phyloP scores from a whole-genome alignment of 2,888 invertebrate species.

The Macaria notata region DNA sequence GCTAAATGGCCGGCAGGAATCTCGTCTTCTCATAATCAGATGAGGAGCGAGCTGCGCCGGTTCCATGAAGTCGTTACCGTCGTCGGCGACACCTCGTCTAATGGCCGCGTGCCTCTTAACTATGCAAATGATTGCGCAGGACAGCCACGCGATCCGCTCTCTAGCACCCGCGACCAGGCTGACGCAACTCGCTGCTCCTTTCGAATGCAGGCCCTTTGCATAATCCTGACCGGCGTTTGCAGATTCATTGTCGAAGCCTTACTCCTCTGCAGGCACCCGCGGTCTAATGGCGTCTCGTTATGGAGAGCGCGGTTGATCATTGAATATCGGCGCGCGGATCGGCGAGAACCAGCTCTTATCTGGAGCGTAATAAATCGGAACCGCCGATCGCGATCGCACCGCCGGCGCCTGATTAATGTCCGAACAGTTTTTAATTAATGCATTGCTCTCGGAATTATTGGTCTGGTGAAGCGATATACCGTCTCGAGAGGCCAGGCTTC shows the following conservation, averaged over 20 bases:
- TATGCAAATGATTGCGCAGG: slow-evolving; percentile 52
- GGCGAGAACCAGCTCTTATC: slow-evolving; percentile 57
- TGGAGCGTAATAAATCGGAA: slow-evolving; percentile 63
- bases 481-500: slow-evolving; percentile 39
- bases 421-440: slow-evolving; percentile 67
- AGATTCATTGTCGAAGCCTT: slow-evolving; percentile 3
- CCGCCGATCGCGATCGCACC: slow-evolving; percentile 55
- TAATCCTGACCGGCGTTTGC: slow-evolving; percentile 28
- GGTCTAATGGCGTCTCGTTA: slow-evolving; percentile 36
- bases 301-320: slow-evolving; percentile 39
- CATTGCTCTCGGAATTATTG: slow-evolving; percentile 46
- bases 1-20: slow-evolving; percentile 37
- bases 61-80: slow-evolving; percentile 58
- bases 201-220: slow-evolving; percentile 41
- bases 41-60: slow-evolving; percentile 21
- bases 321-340: slow-evolving; percentile 35
- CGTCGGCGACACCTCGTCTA: slow-evolving; percentile 57
- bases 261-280: background rate
- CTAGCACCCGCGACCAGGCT: slow-evolving; percentile 28
- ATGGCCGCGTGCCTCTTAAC: slow-evolving; percentile 49
- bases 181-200: slow-evolving; percentile 43
- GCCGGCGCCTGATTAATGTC: slow-evolving; percentile 62
- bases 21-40: slow-evolving; percentile 47
- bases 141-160: slow-evolving; percentile 26
- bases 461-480: slow-evolving; percentile 38